Percentiles rank a stretch among this genome's conserved stretches.
These are phyloP conservation scores for Spodoptera exigua DNA, from an alignment of 2,888 invertebrate genomes.

Conservation along the genomic window DNA sequence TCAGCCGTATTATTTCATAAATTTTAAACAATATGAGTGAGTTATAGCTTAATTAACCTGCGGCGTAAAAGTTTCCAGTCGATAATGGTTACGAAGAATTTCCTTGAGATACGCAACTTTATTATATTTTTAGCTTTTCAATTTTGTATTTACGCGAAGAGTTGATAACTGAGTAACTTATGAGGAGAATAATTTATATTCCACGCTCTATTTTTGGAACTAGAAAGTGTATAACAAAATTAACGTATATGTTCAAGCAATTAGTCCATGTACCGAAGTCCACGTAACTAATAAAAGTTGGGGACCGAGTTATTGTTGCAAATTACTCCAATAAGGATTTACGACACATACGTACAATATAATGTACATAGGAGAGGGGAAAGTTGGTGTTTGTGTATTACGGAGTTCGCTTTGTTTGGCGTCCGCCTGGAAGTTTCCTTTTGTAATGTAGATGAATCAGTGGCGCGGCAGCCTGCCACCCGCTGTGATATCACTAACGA, in stretches of 20 bases:
- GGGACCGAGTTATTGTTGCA: conserved; percentile 56
- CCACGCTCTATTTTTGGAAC: not conserved
- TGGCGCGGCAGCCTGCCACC: conserved; percentile 39
- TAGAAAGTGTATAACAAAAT: conserved; percentile 6
- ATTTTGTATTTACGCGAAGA: too few species aligned
- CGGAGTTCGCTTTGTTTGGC: conserved; percentile 46
- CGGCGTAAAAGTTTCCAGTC: not conserved
- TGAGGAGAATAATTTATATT: not conserved
- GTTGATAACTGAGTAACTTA: too few species aligned
- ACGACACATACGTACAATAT: conserved; percentile 32
- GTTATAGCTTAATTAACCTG: not conserved
- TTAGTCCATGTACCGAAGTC: conserved; percentile 23
- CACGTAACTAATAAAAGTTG: conserved; percentile 56
- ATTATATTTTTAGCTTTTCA: too few species aligned
- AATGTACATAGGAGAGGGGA: conserved; percentile 23
- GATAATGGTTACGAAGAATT: not conserved
- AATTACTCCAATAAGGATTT: conserved; percentile 58
- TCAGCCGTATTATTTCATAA: conserved; percentile 8
- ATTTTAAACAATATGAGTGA: not conserved
- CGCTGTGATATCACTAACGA: conserved; percentile 44
- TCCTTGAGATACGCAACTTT: not conserved
- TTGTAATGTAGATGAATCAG: conserved; percentile 57
- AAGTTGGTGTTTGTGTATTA: conserved; percentile 49
- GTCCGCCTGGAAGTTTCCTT: conserved; percentile 51
- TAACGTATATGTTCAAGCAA: conserved; percentile 22